These are phyloP conservation scores for Polydrusus cervinus DNA, from an alignment of 2,888 invertebrate species.

Conservation along the genomic window DNA sequence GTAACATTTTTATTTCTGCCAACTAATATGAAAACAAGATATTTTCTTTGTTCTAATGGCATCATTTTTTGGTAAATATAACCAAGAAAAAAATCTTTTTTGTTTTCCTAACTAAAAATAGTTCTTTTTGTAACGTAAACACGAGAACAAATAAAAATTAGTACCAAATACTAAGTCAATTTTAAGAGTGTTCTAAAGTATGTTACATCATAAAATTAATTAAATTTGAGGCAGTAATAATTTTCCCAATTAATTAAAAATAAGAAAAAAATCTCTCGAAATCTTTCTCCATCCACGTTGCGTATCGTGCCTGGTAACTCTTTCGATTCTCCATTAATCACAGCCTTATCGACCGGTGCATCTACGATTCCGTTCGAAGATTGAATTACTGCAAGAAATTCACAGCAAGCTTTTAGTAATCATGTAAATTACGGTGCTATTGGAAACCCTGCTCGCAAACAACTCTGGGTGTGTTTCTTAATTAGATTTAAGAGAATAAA, in stretches of 20 bases:
- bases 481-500: constrained; percentile 49
- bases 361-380: constrained; percentile 53
- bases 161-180: too few relatives aligned
- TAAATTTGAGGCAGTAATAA: too few relatives aligned
- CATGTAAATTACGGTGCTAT: constrained; percentile 50
- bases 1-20: too few relatives aligned
- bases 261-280: not conserved
- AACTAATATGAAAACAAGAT: too few relatives aligned
- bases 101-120: too few relatives aligned
- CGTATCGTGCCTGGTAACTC: constrained; percentile 28
- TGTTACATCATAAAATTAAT: too few relatives aligned
- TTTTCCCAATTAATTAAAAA: not conserved
- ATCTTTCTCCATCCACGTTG: constrained; percentile 3
- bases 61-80: too few relatives aligned
- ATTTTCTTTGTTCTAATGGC: too few relatives aligned
- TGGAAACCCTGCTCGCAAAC: constrained; percentile 41
- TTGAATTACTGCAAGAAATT: constrained; percentile 55
- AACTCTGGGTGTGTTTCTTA: constrained; percentile 52
- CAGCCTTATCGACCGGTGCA: constrained; percentile 51
- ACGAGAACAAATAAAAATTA: too few relatives aligned
- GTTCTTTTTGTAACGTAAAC: too few relatives aligned
- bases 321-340: constrained; percentile 52
- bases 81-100: too few relatives aligned
- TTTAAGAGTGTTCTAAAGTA: too few relatives aligned
- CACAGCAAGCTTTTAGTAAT: constrained; percentile 49